Conservation (phyloP, 53 echinoderm and acorn worm genomes). For the Glandiceps talaboti region DNA sequence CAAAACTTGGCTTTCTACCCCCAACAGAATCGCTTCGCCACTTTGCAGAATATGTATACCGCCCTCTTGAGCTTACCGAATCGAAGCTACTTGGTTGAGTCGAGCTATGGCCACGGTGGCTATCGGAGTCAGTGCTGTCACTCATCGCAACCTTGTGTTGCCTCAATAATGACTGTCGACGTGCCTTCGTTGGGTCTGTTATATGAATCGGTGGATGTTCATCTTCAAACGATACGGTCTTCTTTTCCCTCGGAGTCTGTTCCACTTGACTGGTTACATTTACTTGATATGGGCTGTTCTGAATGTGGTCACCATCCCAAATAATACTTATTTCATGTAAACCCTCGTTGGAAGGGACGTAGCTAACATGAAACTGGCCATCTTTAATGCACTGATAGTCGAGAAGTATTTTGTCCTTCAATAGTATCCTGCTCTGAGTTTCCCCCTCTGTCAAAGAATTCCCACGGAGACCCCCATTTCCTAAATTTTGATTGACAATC, state of each 20-base stretch:
- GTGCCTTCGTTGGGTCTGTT: conserved; percentile 9
- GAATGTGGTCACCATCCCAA: conserved; percentile 90
- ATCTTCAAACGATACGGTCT: conserved; percentile 12
- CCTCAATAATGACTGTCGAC: conserved; percentile 72
- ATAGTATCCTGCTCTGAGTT: conserved; percentile 1
- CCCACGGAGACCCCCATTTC: background rate
- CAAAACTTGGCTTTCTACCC: background rate
- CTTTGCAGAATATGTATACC: background rate
- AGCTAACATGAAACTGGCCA: conserved; percentile 77
- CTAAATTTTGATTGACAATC: conserved; percentile 28
- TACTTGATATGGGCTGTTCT: conserved; percentile 81
- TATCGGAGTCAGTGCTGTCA: background rate
- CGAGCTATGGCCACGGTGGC: too few species aligned
- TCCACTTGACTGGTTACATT: conserved; percentile 14
- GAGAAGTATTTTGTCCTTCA: conserved; percentile 23
- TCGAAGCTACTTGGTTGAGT: background rate
- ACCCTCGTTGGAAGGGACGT: conserved; percentile 46
- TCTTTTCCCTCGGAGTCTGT: background rate
- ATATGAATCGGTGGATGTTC: conserved; percentile 9
- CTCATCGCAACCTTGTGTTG: conserved; percentile 32
- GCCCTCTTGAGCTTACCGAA: background rate
- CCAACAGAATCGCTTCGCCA: background rate
- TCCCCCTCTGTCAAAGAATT: conserved; percentile 4
- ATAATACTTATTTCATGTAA: conserved; percentile 46
- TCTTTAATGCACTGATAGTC: conserved; percentile 80